Base-by-base conservation (phyloP, 1,140 invertebrate species). In the Caenorhabditis tropicalis region DNA sequence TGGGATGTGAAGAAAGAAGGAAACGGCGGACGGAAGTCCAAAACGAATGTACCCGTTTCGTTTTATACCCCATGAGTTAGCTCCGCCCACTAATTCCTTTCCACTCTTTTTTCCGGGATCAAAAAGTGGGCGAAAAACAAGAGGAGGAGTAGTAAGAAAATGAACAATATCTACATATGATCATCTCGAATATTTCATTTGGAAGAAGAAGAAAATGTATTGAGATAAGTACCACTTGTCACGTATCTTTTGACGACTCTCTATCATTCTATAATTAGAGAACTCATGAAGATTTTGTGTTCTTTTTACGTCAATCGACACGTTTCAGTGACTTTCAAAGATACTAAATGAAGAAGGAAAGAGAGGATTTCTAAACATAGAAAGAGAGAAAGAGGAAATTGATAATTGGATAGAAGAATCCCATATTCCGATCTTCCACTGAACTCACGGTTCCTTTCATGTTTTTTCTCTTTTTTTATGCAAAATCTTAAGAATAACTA, bases 21-120 rank as follows among this genome's bases (percentile, higher is more conserved):
- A 74, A 74, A 74, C n/a, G 31, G 36, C 65, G 65, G 36, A 74
- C 21, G 65, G 65, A 74, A 74, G 58, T 74, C 65, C 36, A 36
- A 74, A 74, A 74, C 65, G 33, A 74, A 36, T 46, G 36, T 43
- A 74, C 36, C 65, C 65, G 24, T 74, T 74, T 43, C 36, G 65
- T 74, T 74, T 74, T 74, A 74, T 74, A 74, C 65, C 65, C 60
- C n/a, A 16, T n/a, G 7, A 33, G n/a, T 15, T n/a, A 6, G 27
- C 16, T 0, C 65, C 33, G 29, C 65, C 29, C 65, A 33, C 36
- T 1, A 33, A 43, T 74, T 74, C n/a, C n/a, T 74, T 74, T 31
- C 33, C 36, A 74, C 65, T 74, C 65, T 9, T 10, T 33, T n/a
- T 39, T 74, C 65, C 33, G 65, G 65, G 65, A 74, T 43, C 65